Evolutionary conservation across 2,797 vertebrate species (phyloP), one percentile per base, ranked within the genome.

Genomic region (Coccyzus lansbergi): DNA sequence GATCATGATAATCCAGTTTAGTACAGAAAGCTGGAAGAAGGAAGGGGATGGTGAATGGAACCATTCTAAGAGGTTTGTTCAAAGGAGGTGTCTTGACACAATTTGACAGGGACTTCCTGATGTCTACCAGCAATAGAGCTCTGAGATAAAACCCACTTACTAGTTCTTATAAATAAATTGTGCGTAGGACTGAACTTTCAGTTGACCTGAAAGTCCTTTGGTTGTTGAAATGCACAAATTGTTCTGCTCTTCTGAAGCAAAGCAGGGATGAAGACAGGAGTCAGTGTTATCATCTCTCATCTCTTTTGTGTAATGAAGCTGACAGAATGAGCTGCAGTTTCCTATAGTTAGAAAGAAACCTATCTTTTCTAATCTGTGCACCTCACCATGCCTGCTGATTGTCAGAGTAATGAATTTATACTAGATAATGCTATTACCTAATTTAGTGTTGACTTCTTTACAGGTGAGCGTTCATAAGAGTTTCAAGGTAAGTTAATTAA

Each of bases 401-500:
- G 72, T 68, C 53, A 78, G 29, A 44, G 56, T 92, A 96, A 88
- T 86, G 49, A 87, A 79, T 90, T 94, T 81, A 76, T 83, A 75
- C 58, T 91, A 89, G 83, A 48, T 92, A 96, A 94, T 75, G 44
- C 80, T 93, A 94, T 96, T 92, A 90, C 65, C 55, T 94, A 74
- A 95, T 95, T 96, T 90, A 81, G 48, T 15, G 42, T 83, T 26
- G 48, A 70, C 77, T 92, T 87, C 28, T 88, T 91, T 60, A 59
- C 72, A 82, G 90, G 72, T 67, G 34, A 48, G 33, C 71, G 53
- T 87, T 88, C 17, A 1, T 49, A 55, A 68, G 84, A 62, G 46
- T 87, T 90, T 89, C 53, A 65, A 83, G 34, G 63, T 48, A 75
- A 90, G 86, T 80, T 97, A 96, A 95, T 97, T 89, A 95, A 86